Conservation (phyloP, 2,888 invertebrate genomes). For the Tachina fera region DNA sequence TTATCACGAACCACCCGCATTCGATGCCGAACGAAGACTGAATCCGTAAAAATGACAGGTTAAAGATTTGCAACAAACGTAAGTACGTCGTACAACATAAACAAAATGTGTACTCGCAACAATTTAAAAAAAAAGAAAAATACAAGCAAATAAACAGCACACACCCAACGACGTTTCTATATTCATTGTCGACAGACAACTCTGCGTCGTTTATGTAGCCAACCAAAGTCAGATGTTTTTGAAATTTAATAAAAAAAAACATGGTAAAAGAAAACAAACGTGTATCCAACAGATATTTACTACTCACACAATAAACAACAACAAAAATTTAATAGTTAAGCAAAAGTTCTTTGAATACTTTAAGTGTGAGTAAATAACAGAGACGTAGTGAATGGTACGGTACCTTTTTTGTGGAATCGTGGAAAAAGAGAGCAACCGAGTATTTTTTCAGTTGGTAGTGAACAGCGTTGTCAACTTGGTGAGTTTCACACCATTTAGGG, state of each 20-base stretch:
- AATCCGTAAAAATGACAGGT: conserved; percentile 70
- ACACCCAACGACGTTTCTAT: conserved; percentile 58
- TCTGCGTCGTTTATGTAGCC: conserved; percentile 34
- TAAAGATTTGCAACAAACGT: conserved; percentile 70
- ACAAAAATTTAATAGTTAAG: conserved; percentile 54
- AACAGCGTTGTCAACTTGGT: too few relatives aligned
- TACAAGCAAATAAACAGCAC: conserved; percentile 28
- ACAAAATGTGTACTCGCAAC: conserved; percentile 50
- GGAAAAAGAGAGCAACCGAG: too few relatives aligned
- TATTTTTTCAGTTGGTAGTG: too few relatives aligned
- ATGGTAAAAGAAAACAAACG: conserved; percentile 63
- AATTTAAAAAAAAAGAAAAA: conserved; percentile 16
- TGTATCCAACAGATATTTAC: conserved; percentile 58
- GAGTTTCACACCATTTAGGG: too few relatives aligned
- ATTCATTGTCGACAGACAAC: conserved; percentile 40
- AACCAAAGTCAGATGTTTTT: conserved; percentile 53
- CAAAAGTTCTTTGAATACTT: conserved; percentile 58
- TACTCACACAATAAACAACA: conserved; percentile 27
- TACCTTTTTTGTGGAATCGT: background rate
- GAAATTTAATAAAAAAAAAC: conserved; percentile 11
- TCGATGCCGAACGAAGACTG: conserved; percentile 71
- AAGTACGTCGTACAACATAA: conserved; percentile 42
- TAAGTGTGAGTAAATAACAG: conserved; percentile 30
- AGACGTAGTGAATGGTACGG: conserved; percentile 11
- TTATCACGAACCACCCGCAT: conserved; percentile 69